Conservation (phyloP, 2,888 invertebrate species). For the Priocnemis perturbator region DNA sequence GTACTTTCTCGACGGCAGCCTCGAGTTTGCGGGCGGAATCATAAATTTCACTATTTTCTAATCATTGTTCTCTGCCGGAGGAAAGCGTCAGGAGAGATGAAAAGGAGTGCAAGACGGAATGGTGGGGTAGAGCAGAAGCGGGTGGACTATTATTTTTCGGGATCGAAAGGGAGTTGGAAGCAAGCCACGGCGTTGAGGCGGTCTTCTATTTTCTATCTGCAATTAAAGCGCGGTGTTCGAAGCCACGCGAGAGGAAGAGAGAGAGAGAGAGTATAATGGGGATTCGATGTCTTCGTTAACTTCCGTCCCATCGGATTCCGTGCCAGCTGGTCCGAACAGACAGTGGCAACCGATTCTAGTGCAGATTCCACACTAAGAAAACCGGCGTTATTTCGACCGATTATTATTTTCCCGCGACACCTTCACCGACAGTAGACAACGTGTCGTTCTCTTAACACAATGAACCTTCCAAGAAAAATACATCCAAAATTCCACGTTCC, state of each 20-base stretch:
- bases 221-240: constrained; percentile 39
- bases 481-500: too few species aligned
- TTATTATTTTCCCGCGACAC: not conserved
- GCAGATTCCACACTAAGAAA: not conserved
- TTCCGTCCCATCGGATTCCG: constrained; percentile 10
- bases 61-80: too few species aligned
- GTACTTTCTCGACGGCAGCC: not conserved
- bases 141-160: constrained; percentile 35
- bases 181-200: constrained; percentile 28
- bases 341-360: not conserved
- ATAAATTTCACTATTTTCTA: too few species aligned
- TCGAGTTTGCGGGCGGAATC: not conserved
- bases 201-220: constrained; percentile 38
- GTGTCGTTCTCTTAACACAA: too few species aligned
- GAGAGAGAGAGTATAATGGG: constrained; percentile 38
- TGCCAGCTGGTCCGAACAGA: constrained; percentile 1
- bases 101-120: constrained; percentile 4
- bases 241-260: constrained; percentile 16
- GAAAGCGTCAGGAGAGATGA: not conserved
- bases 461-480: too few species aligned
- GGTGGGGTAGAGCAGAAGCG: not conserved
- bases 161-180: constrained; percentile 37
- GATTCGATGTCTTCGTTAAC: constrained; percentile 46
- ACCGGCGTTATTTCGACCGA: not conserved
- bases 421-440: too few species aligned